phyloP scores from a whole-genome alignment of 2,888 invertebrate species.

The Pachliopta kotzebuea region DNA sequence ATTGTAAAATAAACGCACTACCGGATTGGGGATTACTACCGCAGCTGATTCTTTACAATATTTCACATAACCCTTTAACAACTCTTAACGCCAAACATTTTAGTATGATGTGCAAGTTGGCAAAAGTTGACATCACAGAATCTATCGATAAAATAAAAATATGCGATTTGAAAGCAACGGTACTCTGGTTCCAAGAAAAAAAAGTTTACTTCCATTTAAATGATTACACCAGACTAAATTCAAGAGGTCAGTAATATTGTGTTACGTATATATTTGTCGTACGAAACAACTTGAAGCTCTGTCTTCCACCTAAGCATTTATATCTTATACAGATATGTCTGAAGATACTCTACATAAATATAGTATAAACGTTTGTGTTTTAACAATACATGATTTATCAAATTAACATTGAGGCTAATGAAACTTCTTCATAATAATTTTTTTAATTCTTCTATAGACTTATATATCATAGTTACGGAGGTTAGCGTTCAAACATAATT shows the following conservation, averaged over 20 bases:
- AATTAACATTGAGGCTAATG: too few species aligned
- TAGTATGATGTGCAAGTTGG: constrained; percentile 82
- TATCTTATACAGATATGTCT: too few species aligned
- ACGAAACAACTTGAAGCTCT: too few species aligned
- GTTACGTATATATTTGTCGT: neutral
- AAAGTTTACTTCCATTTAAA: constrained; percentile 54
- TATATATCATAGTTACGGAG: too few species aligned
- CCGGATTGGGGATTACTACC: constrained; percentile 83
- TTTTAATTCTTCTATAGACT: too few species aligned
- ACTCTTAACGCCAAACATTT: constrained; percentile 74
- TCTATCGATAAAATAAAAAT: constrained; percentile 53
- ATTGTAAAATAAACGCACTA: constrained; percentile 79
- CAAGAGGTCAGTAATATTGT: constrained; percentile 49
- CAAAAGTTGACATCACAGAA: constrained; percentile 75
- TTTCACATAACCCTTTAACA: constrained; percentile 80
- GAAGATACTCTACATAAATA: too few species aligned
- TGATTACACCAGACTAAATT: constrained; percentile 61
- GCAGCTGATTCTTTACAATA: constrained; percentile 80
- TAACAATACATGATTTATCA: too few species aligned
- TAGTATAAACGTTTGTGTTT: too few species aligned
- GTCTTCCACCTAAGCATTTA: too few species aligned
- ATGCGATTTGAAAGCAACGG: constrained; percentile 53
- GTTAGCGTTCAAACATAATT: too few species aligned
- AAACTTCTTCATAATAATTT: too few species aligned
- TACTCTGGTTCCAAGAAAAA: constrained; percentile 65